Base-by-base conservation (phyloP, 2,888 invertebrate species). In the Stenolophus ochropezus region DNA sequence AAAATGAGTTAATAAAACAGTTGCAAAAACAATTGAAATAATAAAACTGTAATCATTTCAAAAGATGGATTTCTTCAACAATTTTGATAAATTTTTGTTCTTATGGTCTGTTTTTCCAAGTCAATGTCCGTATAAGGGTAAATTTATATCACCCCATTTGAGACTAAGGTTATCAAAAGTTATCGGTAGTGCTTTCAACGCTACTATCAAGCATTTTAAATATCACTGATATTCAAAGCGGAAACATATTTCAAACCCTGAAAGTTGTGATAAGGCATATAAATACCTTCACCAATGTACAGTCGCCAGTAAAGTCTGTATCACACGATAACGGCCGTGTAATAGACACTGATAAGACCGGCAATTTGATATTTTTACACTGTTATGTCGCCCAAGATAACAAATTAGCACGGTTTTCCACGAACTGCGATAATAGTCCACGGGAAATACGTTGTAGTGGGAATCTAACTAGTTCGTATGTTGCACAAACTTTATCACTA, bases 1-100 rank as follows among this genome's bases (percentile, higher is more conserved):
- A 75, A 74, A 75, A 75, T 56, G 75, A 75, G 65, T 69, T 69
- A 69, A 73, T 49, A 73, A 73, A 73, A 49, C 49, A 6, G 27
- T 73, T 73, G 73, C 73, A 73, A 73, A 47, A 73, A 47, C 47
- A 73, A 73, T 73, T 73, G 73, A 73, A 73, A 73, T 73, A 73
- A 49, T 21, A 49, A 73, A 73, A 73, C 73, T 33, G 65, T 18
- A 69, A 69, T 69, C 27, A 69, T 69, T 69, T 23, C 61, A 61
- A 61, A 23, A 61, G 33, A 27, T 6, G 4, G 2, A 33, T 33
- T 11, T 58, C 20, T 58, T 20, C 56, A 56, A 56, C 14, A 14
- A 16, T 16, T 53, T 18, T 14, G 6, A 14, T 16, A 18, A 14
- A 14, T 53, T 5, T 5, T 49, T 14, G 53, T 53, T 21, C 11